phyloP scores from a whole-genome alignment of 2,113 vertebrate genomes.

The Psephotus haematonotus region DNA sequence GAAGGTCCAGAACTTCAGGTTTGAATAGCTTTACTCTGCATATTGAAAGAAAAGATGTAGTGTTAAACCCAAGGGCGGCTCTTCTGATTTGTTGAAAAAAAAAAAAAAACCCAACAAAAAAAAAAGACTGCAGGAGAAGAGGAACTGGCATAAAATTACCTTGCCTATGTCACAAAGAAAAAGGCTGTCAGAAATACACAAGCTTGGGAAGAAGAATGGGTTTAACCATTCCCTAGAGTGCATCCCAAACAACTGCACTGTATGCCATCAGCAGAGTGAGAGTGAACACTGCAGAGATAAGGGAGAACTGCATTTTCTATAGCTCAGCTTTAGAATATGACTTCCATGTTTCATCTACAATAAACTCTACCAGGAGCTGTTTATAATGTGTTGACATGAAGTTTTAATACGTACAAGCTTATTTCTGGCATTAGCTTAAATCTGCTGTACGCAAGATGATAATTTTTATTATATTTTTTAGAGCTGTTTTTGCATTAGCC shows the following conservation, averaged over 20 bases:
- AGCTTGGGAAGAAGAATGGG: background rate
- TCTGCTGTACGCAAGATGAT: background rate
- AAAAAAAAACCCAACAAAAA: background rate
- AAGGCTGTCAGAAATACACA: background rate
- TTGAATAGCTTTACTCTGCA: background rate
- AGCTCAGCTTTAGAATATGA: background rate
- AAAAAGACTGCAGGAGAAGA: background rate
- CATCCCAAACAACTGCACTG: background rate
- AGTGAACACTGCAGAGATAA: background rate
- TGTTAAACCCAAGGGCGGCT: background rate
- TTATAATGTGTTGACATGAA: background rate
- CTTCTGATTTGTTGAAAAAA: background rate
- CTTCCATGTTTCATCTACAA: background rate
- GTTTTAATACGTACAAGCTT: conserved; percentile 25
- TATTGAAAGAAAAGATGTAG: background rate
- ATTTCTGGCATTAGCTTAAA: conserved; percentile 35
- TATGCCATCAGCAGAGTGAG: background rate
- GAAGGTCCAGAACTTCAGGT: background rate
- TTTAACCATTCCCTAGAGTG: background rate
- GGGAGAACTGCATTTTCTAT: background rate
- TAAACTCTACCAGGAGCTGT: background rate
- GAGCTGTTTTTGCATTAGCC: background rate
- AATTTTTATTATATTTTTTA: background rate
- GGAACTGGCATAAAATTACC: background rate
- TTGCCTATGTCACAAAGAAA: background rate